Base-by-base conservation (phyloP, 2,113 vertebrate species). In the Phyllostomus discolor region DNA sequence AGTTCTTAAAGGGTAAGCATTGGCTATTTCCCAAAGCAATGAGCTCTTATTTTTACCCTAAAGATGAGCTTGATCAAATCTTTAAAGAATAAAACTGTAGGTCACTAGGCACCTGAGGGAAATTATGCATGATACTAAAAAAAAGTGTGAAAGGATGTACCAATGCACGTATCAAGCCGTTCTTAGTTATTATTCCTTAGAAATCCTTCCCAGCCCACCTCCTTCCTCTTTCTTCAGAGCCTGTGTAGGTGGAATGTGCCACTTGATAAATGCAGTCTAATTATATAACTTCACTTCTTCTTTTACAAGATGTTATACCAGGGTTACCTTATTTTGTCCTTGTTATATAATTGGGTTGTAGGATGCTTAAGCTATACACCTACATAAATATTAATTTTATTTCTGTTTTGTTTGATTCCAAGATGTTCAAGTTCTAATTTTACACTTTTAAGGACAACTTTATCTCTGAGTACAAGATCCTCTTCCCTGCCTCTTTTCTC, bases 351-450 rank as follows among this genome's bases (percentile, higher is more conserved):
- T 80, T 86, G 88, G 96, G 87, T 95, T 89, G 28, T 97, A 98
- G 97, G 98, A 95, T 97, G 93, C 66, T 96, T 95, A 95, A 98
- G 96, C 91, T 85, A 86, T 97, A 97, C 92, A 96, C 93, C 97
- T 97, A 98, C 90, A 81, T 97, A 97, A 98, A 98, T 97, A 98
- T 98, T 97, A 97, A 97, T 98, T 98, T 97, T 98, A 94, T 95
- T 97, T 97, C 94, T 93, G 72, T 90, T 79, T 92, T 93, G 38
- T 50, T 70, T 85, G 50, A 86, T 85, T 97, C 67, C 57, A 87
- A 88, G 66, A 95, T 52, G 62, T 38, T 83, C 35, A 89, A 46
- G 20, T n/a, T 96, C 70, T 89, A 91, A 81, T 95, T 96, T 91
- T 95, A 95, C 4, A 78, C 35, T 90, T 84, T 79, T 43, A 93